These are phyloP conservation scores for Macquaria australasica DNA, from an alignment of 2,113 vertebrate species.

Conservation along the genomic window DNA sequence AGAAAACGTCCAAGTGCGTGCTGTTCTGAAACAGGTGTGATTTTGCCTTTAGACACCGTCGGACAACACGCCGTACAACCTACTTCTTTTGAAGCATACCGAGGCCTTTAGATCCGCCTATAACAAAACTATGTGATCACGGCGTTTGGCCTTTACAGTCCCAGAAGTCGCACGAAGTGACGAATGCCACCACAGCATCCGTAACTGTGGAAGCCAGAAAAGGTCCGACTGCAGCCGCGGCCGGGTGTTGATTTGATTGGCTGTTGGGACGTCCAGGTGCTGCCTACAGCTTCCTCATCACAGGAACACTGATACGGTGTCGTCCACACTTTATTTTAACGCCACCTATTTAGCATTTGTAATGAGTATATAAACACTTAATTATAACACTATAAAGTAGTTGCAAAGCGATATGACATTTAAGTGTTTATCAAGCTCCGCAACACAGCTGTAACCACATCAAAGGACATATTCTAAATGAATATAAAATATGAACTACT, in stretches of 20 bases:
- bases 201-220: slow-evolving; percentile 15
- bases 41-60: not conserved
- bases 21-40: not conserved
- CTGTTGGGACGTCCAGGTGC: not conserved
- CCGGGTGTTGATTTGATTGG: not conserved
- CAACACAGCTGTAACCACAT: not conserved
- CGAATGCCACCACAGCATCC: not conserved
- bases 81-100: not conserved
- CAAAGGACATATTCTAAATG: not conserved
- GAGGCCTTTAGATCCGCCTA: not conserved
- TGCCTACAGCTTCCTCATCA: not conserved
- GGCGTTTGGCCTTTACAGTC: not conserved
- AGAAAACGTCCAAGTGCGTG: not conserved
- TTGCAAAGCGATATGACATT: not conserved
- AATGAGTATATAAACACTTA: not conserved
- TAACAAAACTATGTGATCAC: not conserved
- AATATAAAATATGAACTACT: not conserved
- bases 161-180: not conserved
- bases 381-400: not conserved
- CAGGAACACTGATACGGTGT: not conserved
- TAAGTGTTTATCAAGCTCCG: not conserved
- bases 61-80: not conserved
- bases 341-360: not conserved
- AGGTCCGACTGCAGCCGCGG: slow-evolving; percentile 19
- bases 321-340: not conserved